These are phyloP conservation scores for Anolis apletophallus DNA, from an alignment of 2,797 vertebrate species.

Conservation along the genomic window DNA sequence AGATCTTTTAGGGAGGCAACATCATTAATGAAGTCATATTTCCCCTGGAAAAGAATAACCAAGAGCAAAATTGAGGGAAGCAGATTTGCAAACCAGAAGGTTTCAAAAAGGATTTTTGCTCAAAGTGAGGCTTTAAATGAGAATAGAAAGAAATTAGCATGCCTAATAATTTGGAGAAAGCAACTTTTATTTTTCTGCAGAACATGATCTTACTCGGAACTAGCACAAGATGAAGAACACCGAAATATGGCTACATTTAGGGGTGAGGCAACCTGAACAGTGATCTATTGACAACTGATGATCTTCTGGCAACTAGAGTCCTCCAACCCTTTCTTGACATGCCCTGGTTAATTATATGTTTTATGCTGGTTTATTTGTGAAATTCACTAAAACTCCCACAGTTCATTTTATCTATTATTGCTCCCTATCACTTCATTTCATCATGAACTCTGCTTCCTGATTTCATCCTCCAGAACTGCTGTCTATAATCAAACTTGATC, in stretches of 20 bases:
- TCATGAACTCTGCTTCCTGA: not conserved
- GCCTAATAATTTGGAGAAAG: not conserved
- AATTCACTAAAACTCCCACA: not conserved
- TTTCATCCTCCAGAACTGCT: not conserved
- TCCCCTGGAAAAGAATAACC: slow-evolving; percentile 78
- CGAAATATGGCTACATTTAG: not conserved
- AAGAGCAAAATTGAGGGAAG: not conserved
- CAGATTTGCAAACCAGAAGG: not conserved
- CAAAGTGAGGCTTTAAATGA: not conserved
- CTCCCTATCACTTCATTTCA: not conserved
- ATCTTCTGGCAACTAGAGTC: not conserved
- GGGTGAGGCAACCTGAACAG: not conserved
- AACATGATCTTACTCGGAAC: not conserved
- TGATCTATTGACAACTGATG: not conserved
- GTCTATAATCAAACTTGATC: not conserved
- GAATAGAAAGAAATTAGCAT: not conserved
- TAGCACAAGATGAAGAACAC: not conserved
- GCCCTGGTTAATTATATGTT: not conserved
- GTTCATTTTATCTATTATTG: not conserved
- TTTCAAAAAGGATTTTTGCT: not conserved
- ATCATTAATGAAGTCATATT: slow-evolving; percentile 91
- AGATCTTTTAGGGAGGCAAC: slow-evolving; percentile 80
- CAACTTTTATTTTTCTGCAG: not conserved
- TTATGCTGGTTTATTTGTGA: not conserved
- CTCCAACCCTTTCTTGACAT: not conserved